Percentiles rank a stretch among this genome's conserved stretches.
Conservation (phyloP, 2,113 vertebrate genomes). For the Cyanoderma ruficeps region DNA sequence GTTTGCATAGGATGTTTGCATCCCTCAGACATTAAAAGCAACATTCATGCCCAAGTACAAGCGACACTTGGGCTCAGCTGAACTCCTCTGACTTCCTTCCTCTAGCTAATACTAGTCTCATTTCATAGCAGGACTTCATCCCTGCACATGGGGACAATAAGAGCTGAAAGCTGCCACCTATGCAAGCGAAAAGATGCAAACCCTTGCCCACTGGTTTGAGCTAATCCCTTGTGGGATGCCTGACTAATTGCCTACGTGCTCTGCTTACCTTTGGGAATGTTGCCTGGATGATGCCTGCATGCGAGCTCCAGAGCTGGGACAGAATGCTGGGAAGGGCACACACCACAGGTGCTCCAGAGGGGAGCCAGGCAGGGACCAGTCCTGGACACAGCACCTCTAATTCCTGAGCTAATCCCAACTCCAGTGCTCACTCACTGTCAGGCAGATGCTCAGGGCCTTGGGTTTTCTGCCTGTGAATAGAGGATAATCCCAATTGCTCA, state of each 20-base stretch:
- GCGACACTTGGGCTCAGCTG: slow-evolving; percentile 46
- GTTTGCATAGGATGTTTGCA: slow-evolving; percentile 73
- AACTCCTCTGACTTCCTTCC: slow-evolving; percentile 56
- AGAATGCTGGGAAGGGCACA: fast-evolving
- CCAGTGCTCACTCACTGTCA: fast-evolving
- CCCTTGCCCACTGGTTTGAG: background rate
- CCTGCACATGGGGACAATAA: background rate
- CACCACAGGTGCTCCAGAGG: fast-evolving
- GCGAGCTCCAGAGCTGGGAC: fast-evolving
- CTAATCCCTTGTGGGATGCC: background rate
- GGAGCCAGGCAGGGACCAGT: background rate
- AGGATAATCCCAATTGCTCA: background rate
- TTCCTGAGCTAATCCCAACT: background rate
- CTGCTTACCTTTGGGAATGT: background rate
- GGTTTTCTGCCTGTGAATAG: background rate
- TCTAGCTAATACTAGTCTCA: background rate
- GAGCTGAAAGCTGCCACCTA: too few species aligned
- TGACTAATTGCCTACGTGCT: background rate
- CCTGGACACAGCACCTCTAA: fast-evolving
- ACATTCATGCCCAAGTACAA: slow-evolving; percentile 67
- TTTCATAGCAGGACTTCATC: background rate
- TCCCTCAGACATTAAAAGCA: slow-evolving; percentile 72
- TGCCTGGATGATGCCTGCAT: fast-evolving
- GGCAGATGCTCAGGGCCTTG: background rate
- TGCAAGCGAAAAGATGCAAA: too few species aligned